These are phyloP conservation scores for Podarcis muralis DNA, from an alignment of 2,113 vertebrate genomes.

Conservation along the genomic window DNA sequence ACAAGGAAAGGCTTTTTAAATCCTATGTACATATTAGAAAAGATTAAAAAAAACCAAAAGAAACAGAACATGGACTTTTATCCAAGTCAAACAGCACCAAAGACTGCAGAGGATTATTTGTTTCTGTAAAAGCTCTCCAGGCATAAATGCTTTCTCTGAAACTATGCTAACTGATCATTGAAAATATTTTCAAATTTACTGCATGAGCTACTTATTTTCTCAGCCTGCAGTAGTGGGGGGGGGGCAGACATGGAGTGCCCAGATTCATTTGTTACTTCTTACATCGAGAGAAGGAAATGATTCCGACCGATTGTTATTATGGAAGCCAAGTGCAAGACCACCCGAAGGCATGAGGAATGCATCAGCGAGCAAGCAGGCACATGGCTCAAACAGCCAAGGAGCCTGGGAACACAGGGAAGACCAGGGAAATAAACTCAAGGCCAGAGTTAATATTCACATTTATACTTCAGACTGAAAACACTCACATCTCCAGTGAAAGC, in stretches of 20 bases:
- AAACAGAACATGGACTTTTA: background rate
- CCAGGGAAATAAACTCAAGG: background rate
- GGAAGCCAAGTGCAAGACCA: constrained; percentile 15
- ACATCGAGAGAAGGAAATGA: background rate
- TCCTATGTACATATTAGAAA: too few relatives aligned
- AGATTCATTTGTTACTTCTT: constrained; percentile 4
- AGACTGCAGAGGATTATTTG: background rate
- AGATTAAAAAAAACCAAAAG: too few relatives aligned
- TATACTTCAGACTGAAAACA: background rate
- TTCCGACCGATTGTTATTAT: background rate
- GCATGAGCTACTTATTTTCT: background rate
- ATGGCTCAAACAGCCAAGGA: background rate
- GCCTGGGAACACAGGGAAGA: background rate
- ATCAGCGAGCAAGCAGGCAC: background rate
- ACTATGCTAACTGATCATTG: constrained; percentile 33
- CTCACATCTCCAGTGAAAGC: background rate
- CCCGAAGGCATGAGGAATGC: background rate
- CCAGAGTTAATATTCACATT: background rate
- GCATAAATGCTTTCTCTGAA: constrained; percentile 25
- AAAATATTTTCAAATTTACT: constrained; percentile 9
- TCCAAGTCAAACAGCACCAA: background rate
- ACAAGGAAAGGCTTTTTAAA: too few relatives aligned
- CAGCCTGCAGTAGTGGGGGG: background rate
- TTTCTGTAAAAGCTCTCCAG: constrained; percentile 17
- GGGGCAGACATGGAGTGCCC: background rate